Evolutionary conservation across 2,888 invertebrate genomes (phyloP).

Genomic region (Apantesis nais): DNA sequence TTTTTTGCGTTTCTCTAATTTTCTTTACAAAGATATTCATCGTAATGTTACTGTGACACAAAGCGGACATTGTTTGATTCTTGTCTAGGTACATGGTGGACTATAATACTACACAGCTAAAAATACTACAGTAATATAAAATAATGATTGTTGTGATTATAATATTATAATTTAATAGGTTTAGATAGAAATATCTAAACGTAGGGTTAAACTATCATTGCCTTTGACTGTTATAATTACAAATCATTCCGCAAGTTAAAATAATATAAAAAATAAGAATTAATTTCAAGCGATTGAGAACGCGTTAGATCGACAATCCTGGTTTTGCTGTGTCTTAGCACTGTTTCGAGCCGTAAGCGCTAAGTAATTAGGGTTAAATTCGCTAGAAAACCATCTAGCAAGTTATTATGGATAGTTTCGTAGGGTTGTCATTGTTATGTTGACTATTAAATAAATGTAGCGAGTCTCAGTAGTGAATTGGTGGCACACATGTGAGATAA

Average conservation of each 20-base stretch:
- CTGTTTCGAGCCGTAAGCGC: not conserved
- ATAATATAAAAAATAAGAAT: slow-evolving; percentile 7
- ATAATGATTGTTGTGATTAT: no score
- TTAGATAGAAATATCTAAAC: not conserved
- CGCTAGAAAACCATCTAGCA: not conserved
- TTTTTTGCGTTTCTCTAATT: not conserved
- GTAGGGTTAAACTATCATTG: not conserved
- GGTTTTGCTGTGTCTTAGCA: not conserved
- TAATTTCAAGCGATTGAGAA: slow-evolving; percentile 12
- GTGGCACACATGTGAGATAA: slow-evolving; percentile 17
- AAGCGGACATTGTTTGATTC: not conserved
- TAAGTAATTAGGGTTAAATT: not conserved
- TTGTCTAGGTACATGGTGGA: not conserved
- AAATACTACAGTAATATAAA: no score
- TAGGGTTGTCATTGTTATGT: slow-evolving; percentile 10
- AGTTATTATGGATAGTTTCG: not conserved
- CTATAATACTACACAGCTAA: no score
- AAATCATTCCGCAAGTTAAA: slow-evolving; percentile 5
- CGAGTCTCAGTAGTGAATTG: slow-evolving; percentile 23
- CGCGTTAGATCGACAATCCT: slow-evolving; percentile 11
- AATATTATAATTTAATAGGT: no score
- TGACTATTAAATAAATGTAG: slow-evolving; percentile 25
- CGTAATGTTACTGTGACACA: not conserved
- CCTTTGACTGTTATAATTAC: slow-evolving; percentile 2
- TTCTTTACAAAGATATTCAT: not conserved